phyloP scores from a whole-genome alignment of 2,113 vertebrate genomes.

The Thryonomys swinderianus region DNA sequence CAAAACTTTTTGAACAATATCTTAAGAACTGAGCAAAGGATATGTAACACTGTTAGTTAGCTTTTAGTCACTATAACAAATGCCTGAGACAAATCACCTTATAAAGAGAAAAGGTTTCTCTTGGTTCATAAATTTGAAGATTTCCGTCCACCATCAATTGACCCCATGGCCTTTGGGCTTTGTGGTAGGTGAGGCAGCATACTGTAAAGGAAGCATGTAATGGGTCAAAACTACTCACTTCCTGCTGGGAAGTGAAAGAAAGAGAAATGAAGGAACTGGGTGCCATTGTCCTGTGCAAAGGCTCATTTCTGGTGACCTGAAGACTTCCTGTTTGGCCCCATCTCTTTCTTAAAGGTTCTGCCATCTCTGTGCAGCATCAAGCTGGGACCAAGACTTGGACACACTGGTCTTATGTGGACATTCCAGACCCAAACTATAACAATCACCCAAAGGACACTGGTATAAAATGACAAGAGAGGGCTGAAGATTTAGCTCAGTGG shows the following conservation, averaged over 20 bases:
- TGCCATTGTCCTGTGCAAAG: background rate
- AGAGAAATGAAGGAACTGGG: background rate
- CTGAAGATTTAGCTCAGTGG: too few species aligned
- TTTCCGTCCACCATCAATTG: background rate
- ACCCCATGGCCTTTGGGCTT: background rate
- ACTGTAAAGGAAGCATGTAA: background rate
- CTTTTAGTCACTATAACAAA: background rate
- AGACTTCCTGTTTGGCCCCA: background rate
- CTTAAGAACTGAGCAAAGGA: background rate
- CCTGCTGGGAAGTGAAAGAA: background rate
- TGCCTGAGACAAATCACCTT: background rate
- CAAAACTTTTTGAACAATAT: background rate
- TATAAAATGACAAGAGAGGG: background rate
- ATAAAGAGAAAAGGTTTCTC: background rate
- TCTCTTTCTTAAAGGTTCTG: background rate
- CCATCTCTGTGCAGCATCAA: background rate
- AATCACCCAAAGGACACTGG: background rate
- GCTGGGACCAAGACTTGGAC: background rate
- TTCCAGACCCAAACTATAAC: background rate
- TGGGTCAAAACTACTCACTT: background rate
- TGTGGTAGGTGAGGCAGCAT: background rate
- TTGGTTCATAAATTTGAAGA: background rate
- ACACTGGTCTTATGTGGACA: background rate
- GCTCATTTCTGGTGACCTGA: background rate
- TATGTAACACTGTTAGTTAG: background rate